These are phyloP conservation scores for Rhagium mordax DNA, from an alignment of 2,888 invertebrate species.

Conservation along the genomic window DNA sequence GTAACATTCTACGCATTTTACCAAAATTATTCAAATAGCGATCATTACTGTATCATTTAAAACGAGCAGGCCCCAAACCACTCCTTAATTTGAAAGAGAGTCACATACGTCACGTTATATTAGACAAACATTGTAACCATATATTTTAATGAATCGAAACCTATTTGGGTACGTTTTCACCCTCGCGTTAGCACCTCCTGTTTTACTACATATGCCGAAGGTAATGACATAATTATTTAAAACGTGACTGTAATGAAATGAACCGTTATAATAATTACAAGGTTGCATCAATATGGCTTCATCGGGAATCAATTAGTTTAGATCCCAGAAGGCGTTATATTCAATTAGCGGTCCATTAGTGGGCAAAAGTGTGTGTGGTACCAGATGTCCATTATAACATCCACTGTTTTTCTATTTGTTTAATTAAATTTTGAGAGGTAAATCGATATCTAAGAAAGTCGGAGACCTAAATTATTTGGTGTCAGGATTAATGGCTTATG, in stretches of 20 bases:
- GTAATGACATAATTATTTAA: constrained; percentile 19
- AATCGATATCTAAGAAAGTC: neutral
- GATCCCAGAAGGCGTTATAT: constrained; percentile 26
- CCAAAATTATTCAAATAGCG: too few relatives aligned
- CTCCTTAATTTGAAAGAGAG: too few relatives aligned
- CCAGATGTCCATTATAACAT: constrained; percentile 21
- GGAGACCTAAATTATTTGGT: too few relatives aligned
- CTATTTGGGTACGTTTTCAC: neutral
- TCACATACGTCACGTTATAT: too few relatives aligned
- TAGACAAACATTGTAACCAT: neutral
- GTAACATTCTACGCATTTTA: too few relatives aligned
- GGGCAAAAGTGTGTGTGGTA: constrained; percentile 17
- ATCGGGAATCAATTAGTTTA: constrained; percentile 30
- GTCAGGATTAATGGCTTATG: too few relatives aligned
- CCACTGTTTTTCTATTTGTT: constrained; percentile 9
- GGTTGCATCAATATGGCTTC: constrained; percentile 22
- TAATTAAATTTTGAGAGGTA: neutral
- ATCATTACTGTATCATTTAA: too few relatives aligned
- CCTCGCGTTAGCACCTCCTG: neutral
- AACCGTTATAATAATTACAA: constrained; percentile 20
- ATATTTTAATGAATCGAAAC: neutral
- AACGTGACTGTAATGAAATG: constrained; percentile 18
- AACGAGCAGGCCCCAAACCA: too few relatives aligned
- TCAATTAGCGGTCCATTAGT: constrained; percentile 26
- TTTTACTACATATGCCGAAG: neutral